These are phyloP conservation scores for Hephaestus fuliginosus DNA, from an alignment of 2,797 vertebrate genomes.

Conservation along the genomic window DNA sequence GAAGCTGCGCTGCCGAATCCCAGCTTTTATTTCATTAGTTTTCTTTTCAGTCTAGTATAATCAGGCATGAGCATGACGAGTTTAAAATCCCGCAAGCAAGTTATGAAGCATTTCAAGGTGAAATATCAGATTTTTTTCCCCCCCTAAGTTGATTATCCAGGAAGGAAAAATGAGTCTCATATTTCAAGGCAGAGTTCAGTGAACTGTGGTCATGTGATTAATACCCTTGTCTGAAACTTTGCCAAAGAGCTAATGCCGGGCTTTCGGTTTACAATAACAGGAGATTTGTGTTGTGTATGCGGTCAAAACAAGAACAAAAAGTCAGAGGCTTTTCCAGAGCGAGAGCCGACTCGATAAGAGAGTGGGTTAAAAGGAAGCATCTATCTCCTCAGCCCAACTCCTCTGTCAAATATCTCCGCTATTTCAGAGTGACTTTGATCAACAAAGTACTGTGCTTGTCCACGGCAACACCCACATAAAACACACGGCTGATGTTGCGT, in stretches of 20 bases:
- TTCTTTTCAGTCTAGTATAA: conserved; percentile 58
- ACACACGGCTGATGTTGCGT: conserved; percentile 74
- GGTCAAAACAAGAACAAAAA: conserved; percentile 67
- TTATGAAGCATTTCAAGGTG: conserved; percentile 75
- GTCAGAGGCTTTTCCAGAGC: conserved; percentile 50
- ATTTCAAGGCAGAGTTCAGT: conserved; percentile 76
- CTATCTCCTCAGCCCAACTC: conserved; percentile 65
- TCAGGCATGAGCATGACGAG: conserved; percentile 52
- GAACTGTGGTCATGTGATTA: conserved; percentile 80
- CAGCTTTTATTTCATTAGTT: conserved; percentile 67
- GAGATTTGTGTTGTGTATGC: conserved; percentile 52
- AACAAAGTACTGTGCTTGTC: conserved; percentile 72
- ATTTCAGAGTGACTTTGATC: conserved; percentile 72
- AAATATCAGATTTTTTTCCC: conserved; percentile 64
- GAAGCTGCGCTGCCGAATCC: conserved; percentile 53
- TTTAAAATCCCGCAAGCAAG: conserved; percentile 60
- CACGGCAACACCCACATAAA: conserved; percentile 76
- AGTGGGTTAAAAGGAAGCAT: conserved; percentile 72
- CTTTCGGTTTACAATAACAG: conserved; percentile 62
- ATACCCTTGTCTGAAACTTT: conserved; percentile 71
- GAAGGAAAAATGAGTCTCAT: conserved; percentile 76
- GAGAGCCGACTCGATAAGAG: conserved; percentile 59
- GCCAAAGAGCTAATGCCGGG: conserved; percentile 69
- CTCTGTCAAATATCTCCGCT: conserved; percentile 71
- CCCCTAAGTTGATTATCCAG: conserved; percentile 71